Evolutionary conservation across 2,888 invertebrate genomes (phyloP), one percentile per base, ranked within the genome.

Genomic region (Chrysolina haemoptera): DNA sequence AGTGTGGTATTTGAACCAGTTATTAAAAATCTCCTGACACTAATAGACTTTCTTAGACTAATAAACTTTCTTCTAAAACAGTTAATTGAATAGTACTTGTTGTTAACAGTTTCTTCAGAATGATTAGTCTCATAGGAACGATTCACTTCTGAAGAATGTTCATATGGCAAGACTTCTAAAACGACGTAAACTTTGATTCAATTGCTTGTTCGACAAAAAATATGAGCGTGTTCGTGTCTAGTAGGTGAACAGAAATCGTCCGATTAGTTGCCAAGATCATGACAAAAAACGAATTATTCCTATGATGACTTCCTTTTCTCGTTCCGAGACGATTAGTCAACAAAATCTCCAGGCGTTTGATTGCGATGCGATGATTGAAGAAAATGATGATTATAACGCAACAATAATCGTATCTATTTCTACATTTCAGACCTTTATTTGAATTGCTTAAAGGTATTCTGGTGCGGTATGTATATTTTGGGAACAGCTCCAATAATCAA

Each of bases 271-370:
- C 18, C 9, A 53, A 53, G 53, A 53, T 53, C 53, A 18, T 5
- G 53, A 11, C 18, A 53, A 18, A 53, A 18, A 53, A 22, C 50
- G 11, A 53, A 53, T 10, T 18, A 53, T 53, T 11, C 53, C 0
- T 53, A 18, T 53, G 53, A 53, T 53, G 53, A 53, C 53, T 53
- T 53, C 53, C 53, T 53, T 12, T 20, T 53, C 53, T 20, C 53
- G 12, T 53, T 53, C 53, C 12, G 4, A 53, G 18, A 53, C 20
- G 22, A 53, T 53, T 53, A 53, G 53, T 53, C 18, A 2, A 53
- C 53, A 11, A 53, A 48, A 53, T 53, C n/a, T n/a, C 5, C 53
- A 20, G 53, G 18, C 53, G 20, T 20, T 53, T 53, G 53, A 53
- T 53, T 20, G 22, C 53, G 18, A 20, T 20, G 22, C 53, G 18